phyloP scores from a whole-genome alignment of 2,113 vertebrate genomes.

The Prinia subflava region DNA sequence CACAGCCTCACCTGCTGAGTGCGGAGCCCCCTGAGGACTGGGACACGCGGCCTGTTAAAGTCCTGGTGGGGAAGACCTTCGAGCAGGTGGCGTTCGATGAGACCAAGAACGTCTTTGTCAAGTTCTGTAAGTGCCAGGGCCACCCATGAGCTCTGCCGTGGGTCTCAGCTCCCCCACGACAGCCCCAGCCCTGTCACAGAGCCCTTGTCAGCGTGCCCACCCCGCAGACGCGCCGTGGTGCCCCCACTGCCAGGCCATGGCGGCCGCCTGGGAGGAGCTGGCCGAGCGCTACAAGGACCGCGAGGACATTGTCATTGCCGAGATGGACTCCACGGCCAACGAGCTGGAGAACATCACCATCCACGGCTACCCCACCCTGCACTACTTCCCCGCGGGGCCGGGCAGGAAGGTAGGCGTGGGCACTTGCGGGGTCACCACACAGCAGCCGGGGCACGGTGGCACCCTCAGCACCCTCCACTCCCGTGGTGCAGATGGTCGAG shows the following conservation, averaged over 20 bases:
- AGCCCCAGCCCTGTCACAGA: accelerated
- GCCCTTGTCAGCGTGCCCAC: accelerated
- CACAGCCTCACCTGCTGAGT: conserved; percentile 80
- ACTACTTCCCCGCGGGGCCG: conserved; percentile 83
- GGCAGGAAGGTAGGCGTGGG: conserved; percentile 77
- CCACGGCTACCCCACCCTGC: conserved; percentile 81
- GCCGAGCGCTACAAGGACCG: conserved; percentile 83
- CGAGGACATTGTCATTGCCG: conserved; percentile 83
- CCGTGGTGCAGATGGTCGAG: conserved; percentile 71
- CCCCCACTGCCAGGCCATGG: conserved; percentile 86
- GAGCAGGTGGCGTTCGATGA: conserved; percentile 85
- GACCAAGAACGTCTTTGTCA: conserved; percentile 90
- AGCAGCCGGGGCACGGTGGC: accelerated
- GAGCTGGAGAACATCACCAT: conserved; percentile 81
- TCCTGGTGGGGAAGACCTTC: conserved; percentile 92
- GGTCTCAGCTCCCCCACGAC: accelerated
- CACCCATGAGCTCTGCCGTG: accelerated
- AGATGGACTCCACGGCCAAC: conserved; percentile 86
- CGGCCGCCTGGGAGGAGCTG: conserved; percentile 84
- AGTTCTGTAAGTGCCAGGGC: conserved; percentile 85
- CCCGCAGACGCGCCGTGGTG: conserved; percentile 89
- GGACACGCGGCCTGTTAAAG: conserved; percentile 83
- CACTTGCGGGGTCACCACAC: background rate
- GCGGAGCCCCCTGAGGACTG: conserved; percentile 87
- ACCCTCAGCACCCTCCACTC: background rate